Percentiles rank a stretch among this genome's conserved stretches.
Evolutionary conservation across 2,888 invertebrate genomes (phyloP).

Genomic region (Agrotis clavis): DNA sequence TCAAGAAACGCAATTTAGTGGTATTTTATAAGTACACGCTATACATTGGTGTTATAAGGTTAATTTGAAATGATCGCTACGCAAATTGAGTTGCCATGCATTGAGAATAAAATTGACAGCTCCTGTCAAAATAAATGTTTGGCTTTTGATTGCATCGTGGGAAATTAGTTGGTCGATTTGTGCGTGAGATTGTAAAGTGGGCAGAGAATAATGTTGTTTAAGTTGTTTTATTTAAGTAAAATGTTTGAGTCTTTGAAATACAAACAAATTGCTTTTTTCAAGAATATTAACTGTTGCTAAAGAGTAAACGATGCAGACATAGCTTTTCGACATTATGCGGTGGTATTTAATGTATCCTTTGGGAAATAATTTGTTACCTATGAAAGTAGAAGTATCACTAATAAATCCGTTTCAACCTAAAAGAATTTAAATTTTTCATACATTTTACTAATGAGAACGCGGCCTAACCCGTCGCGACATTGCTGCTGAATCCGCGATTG

Average conservation of each 20-base stretch:
- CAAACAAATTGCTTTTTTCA: conserved; percentile 22
- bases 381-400: too few relatives aligned
- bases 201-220: conserved; percentile 1
- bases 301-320: neutral
- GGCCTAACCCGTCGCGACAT: conserved; percentile 16
- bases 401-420: too few relatives aligned
- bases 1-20: conserved; percentile 36
- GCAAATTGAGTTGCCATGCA: conserved; percentile 45
- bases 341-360: too few relatives aligned
- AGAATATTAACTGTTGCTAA: neutral
- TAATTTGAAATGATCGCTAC: conserved; percentile 48
- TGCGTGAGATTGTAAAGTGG: conserved; percentile 19
- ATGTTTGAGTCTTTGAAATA: neutral
- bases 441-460: conserved; percentile 3
- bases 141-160: conserved; percentile 16
- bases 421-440: too few relatives aligned
- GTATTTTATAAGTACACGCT: conserved; percentile 44
- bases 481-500: conserved; percentile 36
- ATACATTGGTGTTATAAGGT: conserved; percentile 50
- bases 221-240: neutral
- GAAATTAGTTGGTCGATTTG: conserved; percentile 21
- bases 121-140: conserved; percentile 36
- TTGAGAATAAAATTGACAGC: conserved; percentile 45
- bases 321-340: too few relatives aligned
- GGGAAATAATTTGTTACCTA: too few relatives aligned